A percentile compares a stretch with the other conserved stretches of the same genome.
phyloP scores from a whole-genome alignment of 2,888 invertebrate genomes.

The Cyaniris semiargus region DNA sequence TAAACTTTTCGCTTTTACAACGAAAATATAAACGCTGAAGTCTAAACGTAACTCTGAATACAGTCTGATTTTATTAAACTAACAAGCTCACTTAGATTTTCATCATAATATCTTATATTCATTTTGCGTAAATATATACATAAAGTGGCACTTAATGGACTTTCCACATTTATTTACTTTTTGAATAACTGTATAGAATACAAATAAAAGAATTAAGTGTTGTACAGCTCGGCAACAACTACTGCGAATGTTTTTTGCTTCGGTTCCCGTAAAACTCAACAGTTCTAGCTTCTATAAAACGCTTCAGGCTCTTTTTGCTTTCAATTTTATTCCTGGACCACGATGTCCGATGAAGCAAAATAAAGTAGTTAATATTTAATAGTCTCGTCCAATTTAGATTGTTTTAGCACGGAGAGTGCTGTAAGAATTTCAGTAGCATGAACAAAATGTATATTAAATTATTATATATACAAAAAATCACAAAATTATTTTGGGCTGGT shows the following conservation, averaged over 20 bases:
- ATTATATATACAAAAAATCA: too few relatives aligned
- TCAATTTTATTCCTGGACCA: constrained; percentile 33
- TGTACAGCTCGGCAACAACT: constrained; percentile 20
- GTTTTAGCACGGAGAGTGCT: background rate
- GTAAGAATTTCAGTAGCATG: background rate
- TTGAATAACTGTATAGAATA: constrained; percentile 23
- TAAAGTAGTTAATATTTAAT: constrained; percentile 19
- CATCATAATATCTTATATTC: constrained; percentile 2
- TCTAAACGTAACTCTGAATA: background rate
- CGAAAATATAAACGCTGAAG: background rate
- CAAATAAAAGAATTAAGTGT: constrained; percentile 31
- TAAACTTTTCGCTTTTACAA: background rate
- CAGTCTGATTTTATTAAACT: background rate
- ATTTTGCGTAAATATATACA: background rate
- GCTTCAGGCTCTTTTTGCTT: constrained; percentile 35
- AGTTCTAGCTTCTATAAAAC: constrained; percentile 33
- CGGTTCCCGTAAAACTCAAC: constrained; percentile 17
- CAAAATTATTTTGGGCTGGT: too few relatives aligned
- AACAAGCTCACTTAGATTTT: constrained; percentile 6
- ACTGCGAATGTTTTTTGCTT: constrained; percentile 28
- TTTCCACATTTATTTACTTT: constrained; percentile 23
- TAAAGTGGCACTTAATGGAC: constrained; percentile 11
- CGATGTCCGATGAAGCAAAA: constrained; percentile 23
- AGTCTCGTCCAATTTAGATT: constrained; percentile 18
- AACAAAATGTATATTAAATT: background rate